Percentiles rank a stretch among this genome's conserved stretches.
Evolutionary conservation across 2,888 invertebrate species (phyloP).

Genomic region (Catonia carolina): DNA sequence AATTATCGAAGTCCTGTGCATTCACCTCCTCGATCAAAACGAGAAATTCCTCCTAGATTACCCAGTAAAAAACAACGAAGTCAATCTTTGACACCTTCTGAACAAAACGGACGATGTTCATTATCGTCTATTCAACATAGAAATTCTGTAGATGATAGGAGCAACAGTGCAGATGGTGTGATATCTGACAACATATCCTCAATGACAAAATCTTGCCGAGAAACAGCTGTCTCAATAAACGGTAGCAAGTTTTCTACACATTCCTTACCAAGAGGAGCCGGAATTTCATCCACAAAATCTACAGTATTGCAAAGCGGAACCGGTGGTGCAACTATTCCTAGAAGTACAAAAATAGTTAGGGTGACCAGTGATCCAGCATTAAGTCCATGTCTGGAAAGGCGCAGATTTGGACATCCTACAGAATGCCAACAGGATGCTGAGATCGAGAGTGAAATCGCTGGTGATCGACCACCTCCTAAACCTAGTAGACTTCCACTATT

Average conservation of each 20-base stretch:
- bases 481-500: constrained; percentile 47
- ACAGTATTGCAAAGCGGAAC: constrained; percentile 30
- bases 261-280: constrained; percentile 51
- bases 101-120: constrained; percentile 44
- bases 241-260: constrained; percentile 51
- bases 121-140: constrained; percentile 22
- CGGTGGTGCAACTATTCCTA: constrained; percentile 41
- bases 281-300: constrained; percentile 42
- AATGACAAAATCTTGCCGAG: constrained; percentile 20
- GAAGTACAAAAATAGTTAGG: constrained; percentile 46
- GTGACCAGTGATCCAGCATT: constrained; percentile 54
- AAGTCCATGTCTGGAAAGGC: constrained; percentile 53
- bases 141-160: constrained; percentile 48
- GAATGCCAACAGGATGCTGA: constrained; percentile 38
- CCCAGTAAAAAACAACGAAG: constrained; percentile 61
- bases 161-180: constrained; percentile 64
- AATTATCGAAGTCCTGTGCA: constrained; percentile 48
- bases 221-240: constrained; percentile 27
- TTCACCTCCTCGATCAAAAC: constrained; percentile 50
- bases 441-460: constrained; percentile 45
- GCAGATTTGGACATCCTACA: constrained; percentile 42
- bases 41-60: constrained; percentile 42
- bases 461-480: constrained; percentile 38
- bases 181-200: constrained; percentile 44
- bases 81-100: constrained; percentile 67